These are phyloP conservation scores for Homarus americanus DNA, from an alignment of 1,140 invertebrate genomes.

Conservation along the genomic window DNA sequence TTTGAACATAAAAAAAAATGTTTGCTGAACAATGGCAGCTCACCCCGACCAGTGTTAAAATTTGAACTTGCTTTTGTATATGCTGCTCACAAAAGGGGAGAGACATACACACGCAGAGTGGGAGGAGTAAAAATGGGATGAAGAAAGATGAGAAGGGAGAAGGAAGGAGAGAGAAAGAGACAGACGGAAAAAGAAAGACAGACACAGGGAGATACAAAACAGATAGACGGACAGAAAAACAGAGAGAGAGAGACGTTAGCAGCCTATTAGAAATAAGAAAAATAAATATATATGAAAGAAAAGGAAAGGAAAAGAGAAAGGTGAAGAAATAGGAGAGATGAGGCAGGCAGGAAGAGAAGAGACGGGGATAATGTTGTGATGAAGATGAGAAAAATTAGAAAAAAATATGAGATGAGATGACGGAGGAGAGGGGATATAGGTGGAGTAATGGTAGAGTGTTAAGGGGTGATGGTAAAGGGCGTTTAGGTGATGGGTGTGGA, in stretches of 20 bases:
- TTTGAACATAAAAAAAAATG: not conserved
- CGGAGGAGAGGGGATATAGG: not conserved
- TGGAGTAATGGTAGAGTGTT: not conserved
- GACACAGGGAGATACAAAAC: not conserved
- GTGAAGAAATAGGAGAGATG: not conserved
- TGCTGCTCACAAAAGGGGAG: not conserved
- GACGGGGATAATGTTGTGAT: too few relatives aligned
- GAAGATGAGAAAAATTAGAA: too few relatives aligned
- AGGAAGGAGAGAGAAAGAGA: constrained; percentile 20
- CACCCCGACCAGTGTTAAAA: not conserved
- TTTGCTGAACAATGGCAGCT: not conserved
- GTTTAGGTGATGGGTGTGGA: too few relatives aligned
- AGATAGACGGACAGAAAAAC: not conserved
- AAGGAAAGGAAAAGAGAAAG: not conserved
- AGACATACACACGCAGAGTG: not conserved
- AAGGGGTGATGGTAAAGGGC: too few relatives aligned
- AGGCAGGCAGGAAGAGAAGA: not conserved
- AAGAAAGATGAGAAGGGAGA: not conserved
- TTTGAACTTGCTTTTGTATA: not conserved
- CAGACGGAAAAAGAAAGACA: not conserved
- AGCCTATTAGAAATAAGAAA: not conserved
- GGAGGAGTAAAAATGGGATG: not conserved
- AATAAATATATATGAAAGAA: not conserved
- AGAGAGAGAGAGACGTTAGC: not conserved
- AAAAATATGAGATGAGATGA: not conserved